Percentiles rank a stretch among this genome's conserved stretches.
Conservation (phyloP, 2,888 invertebrate species). For the Strigamia transsilvanica region DNA sequence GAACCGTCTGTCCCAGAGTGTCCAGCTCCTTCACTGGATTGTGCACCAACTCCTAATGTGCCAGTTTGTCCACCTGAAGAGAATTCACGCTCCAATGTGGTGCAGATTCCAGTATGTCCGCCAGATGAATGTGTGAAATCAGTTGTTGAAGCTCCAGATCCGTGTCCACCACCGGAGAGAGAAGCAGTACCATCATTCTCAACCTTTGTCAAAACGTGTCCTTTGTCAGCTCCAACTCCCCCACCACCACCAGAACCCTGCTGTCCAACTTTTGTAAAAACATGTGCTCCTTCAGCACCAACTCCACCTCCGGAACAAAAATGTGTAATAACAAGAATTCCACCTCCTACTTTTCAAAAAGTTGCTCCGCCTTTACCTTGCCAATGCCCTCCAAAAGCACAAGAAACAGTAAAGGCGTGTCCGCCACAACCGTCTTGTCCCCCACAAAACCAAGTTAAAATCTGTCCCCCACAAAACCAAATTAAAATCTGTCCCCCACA, state of each 20-base stretch:
- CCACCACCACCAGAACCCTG: neutral
- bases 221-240: neutral
- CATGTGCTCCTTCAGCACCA: neutral
- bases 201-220: neutral
- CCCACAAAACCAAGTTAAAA: neutral
- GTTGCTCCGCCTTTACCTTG: neutral
- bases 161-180: neutral
- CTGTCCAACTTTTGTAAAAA: neutral
- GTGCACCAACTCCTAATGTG: too few species aligned
- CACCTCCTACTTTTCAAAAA: neutral
- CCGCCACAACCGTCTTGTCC: neutral
- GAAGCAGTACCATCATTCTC: neutral
- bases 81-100: neutral
- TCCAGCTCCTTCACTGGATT: too few species aligned
- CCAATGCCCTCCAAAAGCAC: neutral
- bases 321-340: too few species aligned
- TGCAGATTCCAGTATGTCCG: neutral
- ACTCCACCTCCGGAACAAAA: neutral
- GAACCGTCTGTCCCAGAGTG: too few species aligned
- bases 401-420: neutral
- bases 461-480: neutral
- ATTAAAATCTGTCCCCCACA: neutral
- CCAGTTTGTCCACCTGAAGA: neutral
- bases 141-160: neutral
- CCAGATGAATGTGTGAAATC: neutral